Percentiles rank a stretch among this genome's conserved stretches.
These are phyloP conservation scores for Odontesthes bonariensis DNA, from an alignment of 2,113 vertebrate genomes.

Conservation along the genomic window DNA sequence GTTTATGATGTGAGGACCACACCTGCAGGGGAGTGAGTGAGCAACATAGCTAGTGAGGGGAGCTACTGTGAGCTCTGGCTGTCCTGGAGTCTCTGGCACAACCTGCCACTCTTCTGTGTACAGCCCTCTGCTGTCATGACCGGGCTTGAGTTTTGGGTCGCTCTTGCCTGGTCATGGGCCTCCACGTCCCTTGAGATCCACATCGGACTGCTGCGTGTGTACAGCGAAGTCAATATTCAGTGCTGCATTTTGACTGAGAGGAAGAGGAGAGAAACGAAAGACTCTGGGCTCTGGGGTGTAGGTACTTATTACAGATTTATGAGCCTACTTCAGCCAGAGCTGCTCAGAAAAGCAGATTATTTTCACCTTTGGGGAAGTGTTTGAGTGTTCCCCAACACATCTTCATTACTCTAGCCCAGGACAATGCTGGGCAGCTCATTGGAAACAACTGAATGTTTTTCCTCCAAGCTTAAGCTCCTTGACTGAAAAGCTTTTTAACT, in stretches of 20 bases:
- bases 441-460: slow-evolving; percentile 49
- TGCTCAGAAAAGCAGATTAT: slow-evolving; percentile 70
- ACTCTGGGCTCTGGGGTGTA: slow-evolving; percentile 32
- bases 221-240: slow-evolving; percentile 38
- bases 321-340: slow-evolving; percentile 62
- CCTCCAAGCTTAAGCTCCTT: slow-evolving; percentile 43
- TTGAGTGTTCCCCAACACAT: slow-evolving; percentile 43
- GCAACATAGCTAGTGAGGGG: slow-evolving; percentile 19
- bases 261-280: slow-evolving; percentile 24
- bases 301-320: slow-evolving; percentile 68
- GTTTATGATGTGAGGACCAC: slow-evolving; percentile 74
- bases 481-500: slow-evolving; percentile 62
- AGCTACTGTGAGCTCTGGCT: slow-evolving; percentile 49
- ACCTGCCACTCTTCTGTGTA: slow-evolving; percentile 19
- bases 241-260: slow-evolving; percentile 47
- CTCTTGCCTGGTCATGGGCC: slow-evolving; percentile 9
- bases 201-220: slow-evolving; percentile 12
- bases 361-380: slow-evolving; percentile 49
- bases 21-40: slow-evolving; percentile 62
- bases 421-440: slow-evolving; percentile 36
- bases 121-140: slow-evolving; percentile 29
- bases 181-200: slow-evolving; percentile 7
- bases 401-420: slow-evolving; percentile 50
- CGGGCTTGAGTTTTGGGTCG: slow-evolving; percentile 5
- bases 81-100: slow-evolving; percentile 32